Evolutionary conservation across 2,888 invertebrate genomes (phyloP).

Genomic region (Drosophila paramelanica): DNA sequence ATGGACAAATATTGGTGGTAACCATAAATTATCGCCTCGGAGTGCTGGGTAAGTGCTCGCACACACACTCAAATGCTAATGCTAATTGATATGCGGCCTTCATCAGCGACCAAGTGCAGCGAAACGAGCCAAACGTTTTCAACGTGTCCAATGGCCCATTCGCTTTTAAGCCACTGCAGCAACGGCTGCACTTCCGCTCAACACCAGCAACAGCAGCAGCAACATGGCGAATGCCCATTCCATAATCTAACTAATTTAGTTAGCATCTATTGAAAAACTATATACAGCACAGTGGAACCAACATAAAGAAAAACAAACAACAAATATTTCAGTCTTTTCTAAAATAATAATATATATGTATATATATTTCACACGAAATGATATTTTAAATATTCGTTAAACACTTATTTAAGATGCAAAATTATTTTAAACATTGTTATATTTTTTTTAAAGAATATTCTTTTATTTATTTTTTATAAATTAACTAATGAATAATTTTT

Average conservation of each 20-base stretch:
- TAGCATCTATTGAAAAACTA: conserved; percentile 26
- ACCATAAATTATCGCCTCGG: conserved; percentile 94
- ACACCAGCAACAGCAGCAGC: conserved; percentile 31
- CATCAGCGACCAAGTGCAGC: conserved; percentile 43
- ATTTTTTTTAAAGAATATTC: not conserved
- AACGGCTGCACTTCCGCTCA: conserved; percentile 54
- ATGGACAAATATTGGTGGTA: conserved; percentile 95
- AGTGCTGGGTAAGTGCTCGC: conserved; percentile 89
- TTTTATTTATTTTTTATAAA: not conserved
- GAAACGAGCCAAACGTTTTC: conserved; percentile 57
- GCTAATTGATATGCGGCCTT: conserved; percentile 71
- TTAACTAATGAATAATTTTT: not conserved
- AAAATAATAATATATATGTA: not conserved
- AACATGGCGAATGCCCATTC: conserved; percentile 35
- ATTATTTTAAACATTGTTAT: not conserved
- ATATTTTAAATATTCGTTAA: not conserved
- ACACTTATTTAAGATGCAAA: not conserved
- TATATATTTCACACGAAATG: too few species aligned
- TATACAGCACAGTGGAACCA: conserved; percentile 34
- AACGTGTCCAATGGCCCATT: conserved; percentile 35
- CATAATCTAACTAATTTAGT: conserved; percentile 67
- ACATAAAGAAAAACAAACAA: not conserved
- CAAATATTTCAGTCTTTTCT: not conserved
- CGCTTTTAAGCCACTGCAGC: conserved; percentile 52
- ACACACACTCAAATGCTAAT: conserved; percentile 48